Evolutionary conservation across 1,140 invertebrate genomes (phyloP), one percentile per base, ranked within the genome.

Genomic region (Coenobita brevimanus): DNA sequence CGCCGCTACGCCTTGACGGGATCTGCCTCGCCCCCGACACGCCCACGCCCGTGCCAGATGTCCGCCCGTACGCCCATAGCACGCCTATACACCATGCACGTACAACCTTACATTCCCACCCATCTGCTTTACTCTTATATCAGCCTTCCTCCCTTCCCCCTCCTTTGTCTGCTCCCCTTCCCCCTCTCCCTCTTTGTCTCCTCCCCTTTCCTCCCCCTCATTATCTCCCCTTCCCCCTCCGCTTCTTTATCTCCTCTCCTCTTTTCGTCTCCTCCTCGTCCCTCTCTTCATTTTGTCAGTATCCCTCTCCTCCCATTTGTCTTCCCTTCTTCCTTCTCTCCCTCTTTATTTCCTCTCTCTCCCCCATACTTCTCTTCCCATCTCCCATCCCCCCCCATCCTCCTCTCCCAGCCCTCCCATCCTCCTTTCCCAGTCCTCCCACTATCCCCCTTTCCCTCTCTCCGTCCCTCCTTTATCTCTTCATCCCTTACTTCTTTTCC

Each of bases 251-350:
- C 46, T 50, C 46, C 17, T 17, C 17, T 17, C 17, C 46, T 50
- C 64, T 67, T n/a, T 67, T n/a, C n/a, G 6, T 67, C 64, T 67
- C 64, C n/a, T n/a, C n/a, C 64, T 67, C 64, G 6, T n/a, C n/a
- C 64, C n/a, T n/a, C n/a, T n/a, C n/a, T n/a, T 67, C 64, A 8
- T n/a, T 67, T 24, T n/a, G 6, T 67, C 30, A 10, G 4, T 67
- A 4, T 67, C 30, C 8, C 30, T n/a, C 64, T 67, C 30, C n/a
- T 24, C n/a, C 30, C n/a, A 4, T 67, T n/a, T 67, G 4, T 67
- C 64, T 67, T 24, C n/a, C 64, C 4, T n/a, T 67, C n/a, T 67
- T 67, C n/a, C 8, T 67, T 67, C n/a, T 67, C n/a, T 67, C n/a
- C n/a, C n/a, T 33, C n/a, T 24, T 8, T 67, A 24, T 67, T 4